Evolutionary conservation across 2,888 invertebrate species (phyloP).

Genomic region (Phanerotoma sp.): DNA sequence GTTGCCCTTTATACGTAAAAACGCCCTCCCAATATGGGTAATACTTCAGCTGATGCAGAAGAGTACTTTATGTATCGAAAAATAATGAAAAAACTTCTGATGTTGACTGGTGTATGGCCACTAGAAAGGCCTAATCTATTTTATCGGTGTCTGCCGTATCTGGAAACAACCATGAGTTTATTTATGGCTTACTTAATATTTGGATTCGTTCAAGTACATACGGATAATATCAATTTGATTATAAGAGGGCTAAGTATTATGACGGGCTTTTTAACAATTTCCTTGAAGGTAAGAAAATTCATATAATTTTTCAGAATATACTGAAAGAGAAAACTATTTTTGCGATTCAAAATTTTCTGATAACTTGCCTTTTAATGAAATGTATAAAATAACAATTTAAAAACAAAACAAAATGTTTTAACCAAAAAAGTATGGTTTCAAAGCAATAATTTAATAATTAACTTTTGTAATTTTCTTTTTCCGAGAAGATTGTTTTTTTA

Average conservation of each 20-base stretch:
- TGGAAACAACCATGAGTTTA: neutral
- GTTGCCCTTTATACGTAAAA: too few species aligned
- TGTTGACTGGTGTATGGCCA: neutral
- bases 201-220: neutral
- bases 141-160: neutral
- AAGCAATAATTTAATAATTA: too few species aligned
- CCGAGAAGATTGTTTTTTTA: too few species aligned
- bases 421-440: too few species aligned
- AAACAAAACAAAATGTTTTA: too few species aligned
- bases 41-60: too few species aligned
- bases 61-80: neutral
- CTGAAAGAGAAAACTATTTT: neutral
- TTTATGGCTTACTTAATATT: neutral
- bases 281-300: constrained; percentile 1
- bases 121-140: neutral
- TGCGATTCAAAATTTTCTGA: neutral
- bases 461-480: too few species aligned
- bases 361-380: too few species aligned
- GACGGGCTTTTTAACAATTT: constrained; percentile 1
- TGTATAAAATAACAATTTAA: too few species aligned
- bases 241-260: constrained; percentile 3
- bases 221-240: neutral
- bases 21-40: too few species aligned
- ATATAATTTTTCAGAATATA: too few species aligned
- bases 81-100: neutral